Percentiles rank a stretch among this genome's conserved stretches.
Conservation (phyloP, 2,113 vertebrate genomes). For the Saguinus midas region DNA sequence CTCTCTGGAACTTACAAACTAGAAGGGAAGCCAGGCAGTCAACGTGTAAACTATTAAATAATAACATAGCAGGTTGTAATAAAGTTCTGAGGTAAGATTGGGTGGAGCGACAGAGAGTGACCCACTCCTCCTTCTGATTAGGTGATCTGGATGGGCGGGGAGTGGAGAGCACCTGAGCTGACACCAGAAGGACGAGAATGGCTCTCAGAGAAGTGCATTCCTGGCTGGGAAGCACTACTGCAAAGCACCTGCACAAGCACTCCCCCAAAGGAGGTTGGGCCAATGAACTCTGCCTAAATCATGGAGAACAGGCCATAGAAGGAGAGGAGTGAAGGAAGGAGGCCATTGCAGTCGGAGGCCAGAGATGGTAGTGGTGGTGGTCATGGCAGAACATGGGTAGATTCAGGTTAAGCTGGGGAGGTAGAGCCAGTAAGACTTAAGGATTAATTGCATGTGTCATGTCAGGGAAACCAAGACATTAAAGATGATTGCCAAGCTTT, state of each 20-base stretch:
- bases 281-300: background rate
- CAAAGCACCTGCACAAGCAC: background rate
- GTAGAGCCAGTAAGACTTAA: background rate
- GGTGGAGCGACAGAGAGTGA: background rate
- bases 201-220: too few relatives aligned
- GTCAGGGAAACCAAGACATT: background rate
- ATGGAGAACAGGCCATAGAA: background rate
- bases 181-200: background rate
- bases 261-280: background rate
- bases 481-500: background rate
- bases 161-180: background rate
- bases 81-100: background rate
- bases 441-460: background rate
- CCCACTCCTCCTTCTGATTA: accelerated
- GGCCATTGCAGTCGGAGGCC: background rate
- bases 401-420: background rate
- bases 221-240: background rate
- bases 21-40: background rate
- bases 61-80: background rate
- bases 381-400: background rate
- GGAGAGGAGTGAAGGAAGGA: background rate
- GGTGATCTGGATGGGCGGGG: background rate
- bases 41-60: background rate
- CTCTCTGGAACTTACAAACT: background rate
- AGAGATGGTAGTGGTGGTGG: background rate